Percentiles rank a stretch among this genome's conserved stretches.
Conservation (phyloP, 2,113 vertebrate species). For the Alethe diademata region DNA sequence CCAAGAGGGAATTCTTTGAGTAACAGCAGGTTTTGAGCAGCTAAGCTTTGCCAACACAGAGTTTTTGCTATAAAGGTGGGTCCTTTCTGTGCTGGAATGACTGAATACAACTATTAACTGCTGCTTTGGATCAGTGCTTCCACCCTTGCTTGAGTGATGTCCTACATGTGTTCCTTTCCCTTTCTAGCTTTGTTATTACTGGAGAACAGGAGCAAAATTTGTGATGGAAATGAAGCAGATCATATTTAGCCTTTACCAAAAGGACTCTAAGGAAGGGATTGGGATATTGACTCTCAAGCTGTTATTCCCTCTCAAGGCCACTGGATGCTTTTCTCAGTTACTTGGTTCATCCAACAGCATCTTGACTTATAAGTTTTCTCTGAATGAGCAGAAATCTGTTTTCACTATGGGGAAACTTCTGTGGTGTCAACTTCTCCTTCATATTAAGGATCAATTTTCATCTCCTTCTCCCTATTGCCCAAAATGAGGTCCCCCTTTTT, state of each 20-base stretch:
- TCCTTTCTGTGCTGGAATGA: neutral
- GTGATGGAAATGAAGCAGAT: neutral
- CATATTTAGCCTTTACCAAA: neutral
- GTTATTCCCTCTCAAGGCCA: neutral
- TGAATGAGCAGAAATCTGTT: neutral
- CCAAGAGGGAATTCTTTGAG: neutral
- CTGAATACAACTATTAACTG: neutral
- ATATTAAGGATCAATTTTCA: neutral
- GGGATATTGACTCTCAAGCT: neutral
- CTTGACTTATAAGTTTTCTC: neutral
- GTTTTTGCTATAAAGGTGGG: neutral
- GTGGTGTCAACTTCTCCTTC: accelerated
- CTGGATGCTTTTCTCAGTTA: neutral
- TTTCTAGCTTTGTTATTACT: neutral
- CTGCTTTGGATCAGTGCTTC: neutral
- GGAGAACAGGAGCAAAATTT: neutral
- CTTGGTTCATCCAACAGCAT: neutral
- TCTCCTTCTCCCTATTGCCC: neutral
- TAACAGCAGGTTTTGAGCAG: neutral
- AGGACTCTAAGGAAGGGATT: neutral
- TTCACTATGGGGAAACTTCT: neutral
- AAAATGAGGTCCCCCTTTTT: neutral
- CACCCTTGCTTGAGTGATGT: neutral
- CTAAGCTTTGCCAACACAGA: neutral
- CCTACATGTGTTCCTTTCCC: neutral